These are phyloP conservation scores for Polydrusus pterygomalis DNA, from an alignment of 2,888 invertebrate species.

Conservation along the genomic window DNA sequence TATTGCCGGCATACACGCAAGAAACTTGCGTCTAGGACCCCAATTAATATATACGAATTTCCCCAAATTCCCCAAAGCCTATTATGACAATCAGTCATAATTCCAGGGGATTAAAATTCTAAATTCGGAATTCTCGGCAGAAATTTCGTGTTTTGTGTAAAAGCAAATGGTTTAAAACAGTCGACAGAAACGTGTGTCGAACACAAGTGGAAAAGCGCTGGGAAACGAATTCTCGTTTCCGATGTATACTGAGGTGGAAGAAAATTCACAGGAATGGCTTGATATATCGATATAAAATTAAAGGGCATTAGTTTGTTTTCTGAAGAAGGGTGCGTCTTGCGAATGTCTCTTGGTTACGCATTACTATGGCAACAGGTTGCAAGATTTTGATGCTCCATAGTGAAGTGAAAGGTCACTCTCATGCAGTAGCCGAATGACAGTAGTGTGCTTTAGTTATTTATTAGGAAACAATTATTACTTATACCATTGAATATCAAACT, in stretches of 20 bases:
- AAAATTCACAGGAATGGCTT: not conserved
- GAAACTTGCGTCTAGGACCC: constrained; percentile 13
- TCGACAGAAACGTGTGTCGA: constrained; percentile 20
- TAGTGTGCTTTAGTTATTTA: no score
- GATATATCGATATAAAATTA: not conserved
- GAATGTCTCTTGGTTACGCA: no score
- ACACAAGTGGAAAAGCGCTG: constrained; percentile 22
- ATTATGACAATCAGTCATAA: constrained; percentile 19
- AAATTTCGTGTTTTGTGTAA: constrained; percentile 24
- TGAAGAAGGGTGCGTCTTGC: no score
- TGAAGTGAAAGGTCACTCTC: no score
- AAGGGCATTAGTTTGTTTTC: no score
- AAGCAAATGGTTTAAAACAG: constrained; percentile 25
- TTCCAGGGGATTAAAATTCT: constrained; percentile 22
- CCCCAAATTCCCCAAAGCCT: constrained; percentile 17
- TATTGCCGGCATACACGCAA: constrained; percentile 43
- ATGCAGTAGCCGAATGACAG: no score
- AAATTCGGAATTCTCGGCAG: constrained; percentile 9
- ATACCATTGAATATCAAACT: no score
- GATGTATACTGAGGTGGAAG: not conserved
- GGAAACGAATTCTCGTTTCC: constrained; percentile 18
- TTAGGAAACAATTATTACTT: no score
- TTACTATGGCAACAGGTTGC: no score
- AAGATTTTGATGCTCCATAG: no score
- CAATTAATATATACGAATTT: constrained; percentile 20